A percentile compares a stretch with the other conserved stretches of the same genome.
Conservation (phyloP, 2,113 vertebrate species). For the Melozone crissalis region DNA sequence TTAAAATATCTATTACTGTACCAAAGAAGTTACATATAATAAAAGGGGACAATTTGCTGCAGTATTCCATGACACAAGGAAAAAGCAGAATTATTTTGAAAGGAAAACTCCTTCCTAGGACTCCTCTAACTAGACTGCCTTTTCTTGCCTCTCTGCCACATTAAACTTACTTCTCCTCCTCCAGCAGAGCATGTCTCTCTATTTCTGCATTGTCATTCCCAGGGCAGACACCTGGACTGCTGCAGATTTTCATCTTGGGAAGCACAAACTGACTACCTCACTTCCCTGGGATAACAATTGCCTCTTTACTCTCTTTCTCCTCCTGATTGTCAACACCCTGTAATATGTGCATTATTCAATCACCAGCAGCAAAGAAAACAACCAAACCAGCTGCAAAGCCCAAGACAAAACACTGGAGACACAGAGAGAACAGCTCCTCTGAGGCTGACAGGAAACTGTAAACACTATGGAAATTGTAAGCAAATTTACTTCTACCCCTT, state of each 20-base stretch:
- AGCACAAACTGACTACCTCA: not conserved
- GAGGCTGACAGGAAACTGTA: not conserved
- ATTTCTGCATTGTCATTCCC: slow-evolving; percentile 63
- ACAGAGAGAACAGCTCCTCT: not conserved
- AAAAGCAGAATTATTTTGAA: not conserved
- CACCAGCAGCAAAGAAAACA: not conserved
- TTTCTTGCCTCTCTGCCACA: not conserved
- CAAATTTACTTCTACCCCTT: not conserved
- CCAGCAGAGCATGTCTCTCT: not conserved
- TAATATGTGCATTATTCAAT: rapidly evolving
- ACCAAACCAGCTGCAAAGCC: not conserved
- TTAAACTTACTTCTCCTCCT: not conserved
- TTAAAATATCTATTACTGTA: not conserved
- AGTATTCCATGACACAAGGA: not conserved
- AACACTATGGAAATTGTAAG: not conserved
- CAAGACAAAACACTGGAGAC: not conserved
- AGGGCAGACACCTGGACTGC: slow-evolving; percentile 36
- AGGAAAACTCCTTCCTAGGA: not conserved
- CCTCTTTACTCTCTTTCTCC: not conserved
- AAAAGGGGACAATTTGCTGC: not conserved
- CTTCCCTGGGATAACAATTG: not conserved
- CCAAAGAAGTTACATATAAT: not conserved
- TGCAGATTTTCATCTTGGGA: not conserved
- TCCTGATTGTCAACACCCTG: not conserved
- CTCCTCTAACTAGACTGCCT: not conserved